Evolutionary conservation across 2,113 vertebrate species (phyloP).

Genomic region (Blennius ocellaris): DNA sequence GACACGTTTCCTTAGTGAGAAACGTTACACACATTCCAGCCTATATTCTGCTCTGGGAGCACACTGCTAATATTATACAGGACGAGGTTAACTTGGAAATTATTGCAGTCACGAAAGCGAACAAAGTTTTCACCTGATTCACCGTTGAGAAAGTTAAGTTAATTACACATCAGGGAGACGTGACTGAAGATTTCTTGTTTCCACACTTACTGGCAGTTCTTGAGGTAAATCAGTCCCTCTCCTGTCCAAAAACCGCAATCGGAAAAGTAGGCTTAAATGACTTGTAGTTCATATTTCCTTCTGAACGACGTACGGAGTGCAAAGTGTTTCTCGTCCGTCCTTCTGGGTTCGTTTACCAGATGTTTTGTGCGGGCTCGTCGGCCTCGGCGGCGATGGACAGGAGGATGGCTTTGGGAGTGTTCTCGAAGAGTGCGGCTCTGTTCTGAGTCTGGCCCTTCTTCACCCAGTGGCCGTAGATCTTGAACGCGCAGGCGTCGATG

Average conservation of each 20-base stretch:
- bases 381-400: conserved; percentile 85
- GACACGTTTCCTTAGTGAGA: not conserved
- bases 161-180: not conserved
- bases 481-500: conserved; percentile 95
- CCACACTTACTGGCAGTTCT: not conserved
- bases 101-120: no score
- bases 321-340: not conserved
- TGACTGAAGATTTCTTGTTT: not conserved
- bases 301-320: not conserved
- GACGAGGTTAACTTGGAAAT: no score
- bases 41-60: not conserved
- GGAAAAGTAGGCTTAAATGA: not conserved
- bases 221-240: conserved; percentile 19
- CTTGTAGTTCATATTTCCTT: not conserved
- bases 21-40: not conserved
- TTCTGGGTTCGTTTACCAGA: conserved; percentile 65
- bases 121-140: no score
- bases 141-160: no score
- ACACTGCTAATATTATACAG: not conserved
- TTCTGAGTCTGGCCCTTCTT: conserved; percentile 98
- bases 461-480: conserved; percentile 98
- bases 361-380: conserved; percentile 63
- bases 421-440: conserved; percentile 96
- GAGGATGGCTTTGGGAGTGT: conserved; percentile 94
- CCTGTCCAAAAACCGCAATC: not conserved